Base-by-base conservation (phyloP, 2,888 invertebrate genomes). In the Smittia sp. region DNA sequence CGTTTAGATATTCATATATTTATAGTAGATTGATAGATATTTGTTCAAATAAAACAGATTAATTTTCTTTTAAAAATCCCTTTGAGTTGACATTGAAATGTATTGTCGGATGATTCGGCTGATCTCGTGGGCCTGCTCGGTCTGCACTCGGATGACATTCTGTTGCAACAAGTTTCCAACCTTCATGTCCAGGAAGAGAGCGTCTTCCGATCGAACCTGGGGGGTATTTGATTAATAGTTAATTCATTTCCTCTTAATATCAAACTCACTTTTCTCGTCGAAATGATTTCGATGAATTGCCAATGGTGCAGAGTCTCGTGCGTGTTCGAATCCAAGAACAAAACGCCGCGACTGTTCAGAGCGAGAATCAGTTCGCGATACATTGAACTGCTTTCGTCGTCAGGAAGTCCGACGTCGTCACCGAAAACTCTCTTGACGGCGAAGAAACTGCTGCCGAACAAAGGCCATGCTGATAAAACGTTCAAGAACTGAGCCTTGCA, bases 401-500 rank as follows among this genome's bases (percentile, higher is more conserved):
- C 81, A 74, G 81, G 80, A 24, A 81, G 80, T 9, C 80, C 81
- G 7, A 83, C 84, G 76, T 90, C 92, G 73, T 89, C 90, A 74
- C 86, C 84, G 79, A 85, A 85, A 39, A 93, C 91, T 78, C 93
- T 87, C 78, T 93, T 95, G 73, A 98, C 94, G 15, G 95, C 94
- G 85, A 98, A 99, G 89, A 98, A 98, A 77, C 96, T 96, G 76
- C 97, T 96, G 15, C 98, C 98, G 84, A 98, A 98, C 74, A 98
- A 85, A 63, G 94, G 92, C 98, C 98, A 98, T 78, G 92, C 90
- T 76, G 95, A 94, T 27, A 98, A 83, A 70, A 96, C 93, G 86
- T 96, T 93, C 70, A 90, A 78, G 32, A 90, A 90, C 78, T 87
- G 87, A 65, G 92, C 91, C 83, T 96, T 97, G 72, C 96, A 94